A percentile compares a stretch with the other conserved stretches of the same genome.
These are phyloP conservation scores for Aramus guarauna DNA, from an alignment of 2,113 vertebrate species.

Conservation along the genomic window DNA sequence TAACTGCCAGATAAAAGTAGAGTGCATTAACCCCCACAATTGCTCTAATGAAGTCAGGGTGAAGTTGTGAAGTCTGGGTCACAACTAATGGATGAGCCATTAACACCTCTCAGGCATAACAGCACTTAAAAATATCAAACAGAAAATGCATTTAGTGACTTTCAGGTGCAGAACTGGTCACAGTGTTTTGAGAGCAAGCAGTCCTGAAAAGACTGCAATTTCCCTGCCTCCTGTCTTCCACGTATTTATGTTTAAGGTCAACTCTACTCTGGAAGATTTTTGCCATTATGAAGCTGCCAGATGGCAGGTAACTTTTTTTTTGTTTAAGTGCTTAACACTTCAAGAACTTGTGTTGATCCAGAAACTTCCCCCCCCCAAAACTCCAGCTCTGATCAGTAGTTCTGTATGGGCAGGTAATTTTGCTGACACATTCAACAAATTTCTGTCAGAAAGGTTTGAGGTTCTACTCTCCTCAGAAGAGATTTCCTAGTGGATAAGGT, in stretches of 20 bases:
- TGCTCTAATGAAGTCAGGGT: constrained; percentile 59
- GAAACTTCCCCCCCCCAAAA: background rate
- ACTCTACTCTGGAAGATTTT: background rate
- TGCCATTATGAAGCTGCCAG: background rate
- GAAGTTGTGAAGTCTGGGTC: constrained; percentile 55
- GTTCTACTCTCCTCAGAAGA: background rate
- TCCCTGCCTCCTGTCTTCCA: background rate
- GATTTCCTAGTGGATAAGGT: background rate
- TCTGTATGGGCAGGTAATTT: background rate
- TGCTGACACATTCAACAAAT: background rate
- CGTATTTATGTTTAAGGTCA: background rate
- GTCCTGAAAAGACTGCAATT: background rate
- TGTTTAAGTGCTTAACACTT: background rate
- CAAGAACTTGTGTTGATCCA: background rate
- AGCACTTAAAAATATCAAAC: constrained; percentile 45
- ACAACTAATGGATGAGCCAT: constrained; percentile 58
- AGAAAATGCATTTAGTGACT: constrained; percentile 51
- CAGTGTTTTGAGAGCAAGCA: background rate
- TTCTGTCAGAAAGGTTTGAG: background rate
- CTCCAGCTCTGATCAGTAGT: background rate
- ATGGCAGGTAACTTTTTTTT: background rate
- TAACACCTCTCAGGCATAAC: constrained; percentile 44
- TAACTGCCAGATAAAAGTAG: constrained; percentile 46
- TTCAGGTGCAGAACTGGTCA: constrained; percentile 24
- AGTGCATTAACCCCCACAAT: constrained; percentile 49